phyloP scores from a whole-genome alignment of 1,140 invertebrate genomes.

The Drosophila bocqueti region DNA sequence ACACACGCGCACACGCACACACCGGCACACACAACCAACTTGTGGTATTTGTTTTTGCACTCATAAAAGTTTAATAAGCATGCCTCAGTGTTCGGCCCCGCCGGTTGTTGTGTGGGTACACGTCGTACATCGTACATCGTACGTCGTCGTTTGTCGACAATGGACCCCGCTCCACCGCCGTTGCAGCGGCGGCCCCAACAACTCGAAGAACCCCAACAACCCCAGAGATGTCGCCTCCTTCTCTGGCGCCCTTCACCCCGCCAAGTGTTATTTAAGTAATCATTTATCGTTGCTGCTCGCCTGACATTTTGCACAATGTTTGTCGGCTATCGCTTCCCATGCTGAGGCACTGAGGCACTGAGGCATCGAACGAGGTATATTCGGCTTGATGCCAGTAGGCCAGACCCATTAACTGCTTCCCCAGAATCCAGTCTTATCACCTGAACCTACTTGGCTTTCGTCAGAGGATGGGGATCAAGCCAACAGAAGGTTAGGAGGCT shows the following conservation, averaged over 20 bases:
- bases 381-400: not conserved
- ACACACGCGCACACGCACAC: not conserved
- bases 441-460: not conserved
- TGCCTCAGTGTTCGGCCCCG: slow-evolving; percentile 15
- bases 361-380: slow-evolving; percentile 1
- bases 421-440: slow-evolving; percentile 6
- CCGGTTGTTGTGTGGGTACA: slow-evolving; percentile 31
- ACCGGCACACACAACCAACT: slow-evolving; percentile 5
- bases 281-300: slow-evolving; percentile 56
- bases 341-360: not conserved
- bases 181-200: slow-evolving; percentile 3
- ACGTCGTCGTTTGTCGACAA: slow-evolving; percentile 22
- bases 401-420: not conserved
- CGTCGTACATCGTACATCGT: slow-evolving; percentile 1
- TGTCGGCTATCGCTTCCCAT: slow-evolving; percentile 33
- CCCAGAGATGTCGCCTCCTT: not conserved
- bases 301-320: slow-evolving; percentile 51
- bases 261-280: slow-evolving; percentile 60
- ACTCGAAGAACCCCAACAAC: slow-evolving; percentile 8
- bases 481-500: not conserved
- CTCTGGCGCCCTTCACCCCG: not conserved
- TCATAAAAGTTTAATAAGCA: slow-evolving; percentile 76
- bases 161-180: slow-evolving; percentile 28
- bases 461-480: not conserved
- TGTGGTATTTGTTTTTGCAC: slow-evolving; percentile 64